Evolutionary conservation across 2,113 vertebrate genomes (phyloP).

Genomic region (Apus apus): DNA sequence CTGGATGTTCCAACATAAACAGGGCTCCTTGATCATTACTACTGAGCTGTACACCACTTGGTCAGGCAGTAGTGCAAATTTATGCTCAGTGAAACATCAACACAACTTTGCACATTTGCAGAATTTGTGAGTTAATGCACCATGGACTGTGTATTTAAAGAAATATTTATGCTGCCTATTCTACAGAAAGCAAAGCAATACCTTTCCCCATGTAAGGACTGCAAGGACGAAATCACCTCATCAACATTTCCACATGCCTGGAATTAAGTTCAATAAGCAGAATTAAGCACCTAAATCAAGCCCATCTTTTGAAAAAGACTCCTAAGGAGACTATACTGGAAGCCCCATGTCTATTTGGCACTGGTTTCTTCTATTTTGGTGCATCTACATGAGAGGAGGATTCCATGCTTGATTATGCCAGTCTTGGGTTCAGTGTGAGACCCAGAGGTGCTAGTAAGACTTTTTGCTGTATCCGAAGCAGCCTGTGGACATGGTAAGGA

Average conservation of each 20-base stretch:
- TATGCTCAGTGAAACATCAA: background rate
- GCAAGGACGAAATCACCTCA: background rate
- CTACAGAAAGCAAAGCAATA: background rate
- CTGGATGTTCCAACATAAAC: accelerated
- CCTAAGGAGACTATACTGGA: background rate
- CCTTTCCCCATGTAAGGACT: background rate
- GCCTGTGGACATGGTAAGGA: background rate
- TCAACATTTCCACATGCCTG: background rate
- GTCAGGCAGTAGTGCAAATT: background rate
- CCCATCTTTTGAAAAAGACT: background rate
- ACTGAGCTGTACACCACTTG: background rate
- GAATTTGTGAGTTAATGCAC: background rate
- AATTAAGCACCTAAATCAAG: background rate
- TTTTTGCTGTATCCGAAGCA: background rate
- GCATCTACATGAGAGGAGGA: background rate
- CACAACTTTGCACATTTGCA: background rate
- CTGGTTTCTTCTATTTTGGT: background rate
- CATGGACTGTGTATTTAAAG: background rate
- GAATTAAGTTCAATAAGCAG: background rate
- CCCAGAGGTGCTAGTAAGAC: background rate
- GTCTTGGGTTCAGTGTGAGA: background rate
- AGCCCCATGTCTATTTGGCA: background rate
- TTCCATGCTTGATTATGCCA: background rate
- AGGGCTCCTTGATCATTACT: background rate
- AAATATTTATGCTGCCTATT: background rate